phyloP scores from a whole-genome alignment of 2,888 invertebrate species.

The Heliconius hortense region DNA sequence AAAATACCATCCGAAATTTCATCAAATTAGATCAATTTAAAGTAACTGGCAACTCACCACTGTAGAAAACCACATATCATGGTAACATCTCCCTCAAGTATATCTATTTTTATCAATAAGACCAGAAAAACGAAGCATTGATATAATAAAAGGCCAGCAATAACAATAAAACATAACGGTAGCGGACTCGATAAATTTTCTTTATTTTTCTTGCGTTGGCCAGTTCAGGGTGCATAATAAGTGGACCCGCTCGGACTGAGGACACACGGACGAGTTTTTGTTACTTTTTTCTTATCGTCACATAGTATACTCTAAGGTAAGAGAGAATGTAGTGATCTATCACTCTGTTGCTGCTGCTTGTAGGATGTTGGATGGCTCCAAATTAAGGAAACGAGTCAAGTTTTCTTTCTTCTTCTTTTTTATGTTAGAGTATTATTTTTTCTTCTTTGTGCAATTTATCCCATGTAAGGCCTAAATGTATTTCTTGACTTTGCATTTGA shows the following conservation, averaged over 20 bases:
- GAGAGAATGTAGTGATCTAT: not conserved
- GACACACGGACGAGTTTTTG: not conserved
- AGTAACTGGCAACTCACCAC: not conserved
- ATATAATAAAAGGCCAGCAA: conserved; percentile 66
- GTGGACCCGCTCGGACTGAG: conserved; percentile 31
- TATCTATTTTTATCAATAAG: conserved; percentile 58
- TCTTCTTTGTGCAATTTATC: no score
- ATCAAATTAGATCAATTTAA: not conserved
- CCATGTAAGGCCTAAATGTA: no score
- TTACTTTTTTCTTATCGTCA: not conserved
- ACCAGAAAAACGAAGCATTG: conserved; percentile 56
- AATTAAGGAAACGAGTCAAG: no score
- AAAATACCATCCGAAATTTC: not conserved
- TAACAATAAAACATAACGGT: conserved; percentile 77
- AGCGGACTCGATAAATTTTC: conserved; percentile 59
- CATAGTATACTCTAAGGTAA: no score
- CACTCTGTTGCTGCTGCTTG: not conserved
- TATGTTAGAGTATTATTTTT: no score
- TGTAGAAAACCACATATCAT: conserved; percentile 8
- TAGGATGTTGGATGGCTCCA: no score
- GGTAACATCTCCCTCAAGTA: conserved; percentile 44
- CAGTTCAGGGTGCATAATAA: conserved; percentile 63
- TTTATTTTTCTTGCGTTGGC: conserved; percentile 62
- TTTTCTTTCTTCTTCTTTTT: no score
- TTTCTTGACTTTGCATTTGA: no score